Evolutionary conservation across 2,113 vertebrate species (phyloP).

Genomic region (Pterocles orientalis): DNA sequence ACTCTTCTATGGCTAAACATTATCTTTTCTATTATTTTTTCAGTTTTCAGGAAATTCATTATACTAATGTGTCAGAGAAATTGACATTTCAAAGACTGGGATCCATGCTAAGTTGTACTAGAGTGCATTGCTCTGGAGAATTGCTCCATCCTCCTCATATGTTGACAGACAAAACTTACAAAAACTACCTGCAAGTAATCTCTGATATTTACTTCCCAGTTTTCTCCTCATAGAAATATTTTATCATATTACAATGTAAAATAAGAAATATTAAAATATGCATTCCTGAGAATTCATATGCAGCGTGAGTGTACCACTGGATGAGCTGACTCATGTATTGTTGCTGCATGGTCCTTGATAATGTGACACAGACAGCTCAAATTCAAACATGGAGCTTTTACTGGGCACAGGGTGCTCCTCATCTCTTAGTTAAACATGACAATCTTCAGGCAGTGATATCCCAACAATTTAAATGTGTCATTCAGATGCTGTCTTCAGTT

Average conservation of each 20-base stretch:
- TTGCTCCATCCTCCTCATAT: not conserved
- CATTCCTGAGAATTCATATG: not conserved
- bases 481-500: not conserved
- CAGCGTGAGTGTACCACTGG: not conserved
- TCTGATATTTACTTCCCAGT: not conserved
- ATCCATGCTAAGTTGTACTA: conserved; percentile 7
- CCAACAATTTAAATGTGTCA: not conserved
- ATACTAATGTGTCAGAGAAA: conserved; percentile 40
- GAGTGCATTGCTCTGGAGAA: conserved; percentile 13
- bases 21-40: conserved; percentile 5
- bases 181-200: not conserved
- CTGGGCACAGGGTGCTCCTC: not conserved
- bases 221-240: not conserved
- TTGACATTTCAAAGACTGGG: conserved; percentile 32
- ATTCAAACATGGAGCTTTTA: not conserved
- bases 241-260: not conserved
- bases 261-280: not conserved
- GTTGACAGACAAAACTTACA: not conserved
- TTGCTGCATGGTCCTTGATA: not conserved
- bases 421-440: not conserved
- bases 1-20: conserved; percentile 21
- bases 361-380: not conserved
- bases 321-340: not conserved
- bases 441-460: not conserved
- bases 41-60: conserved; percentile 59